Conservation (phyloP, 2,797 vertebrate species). For the Spea hammondii region DNA sequence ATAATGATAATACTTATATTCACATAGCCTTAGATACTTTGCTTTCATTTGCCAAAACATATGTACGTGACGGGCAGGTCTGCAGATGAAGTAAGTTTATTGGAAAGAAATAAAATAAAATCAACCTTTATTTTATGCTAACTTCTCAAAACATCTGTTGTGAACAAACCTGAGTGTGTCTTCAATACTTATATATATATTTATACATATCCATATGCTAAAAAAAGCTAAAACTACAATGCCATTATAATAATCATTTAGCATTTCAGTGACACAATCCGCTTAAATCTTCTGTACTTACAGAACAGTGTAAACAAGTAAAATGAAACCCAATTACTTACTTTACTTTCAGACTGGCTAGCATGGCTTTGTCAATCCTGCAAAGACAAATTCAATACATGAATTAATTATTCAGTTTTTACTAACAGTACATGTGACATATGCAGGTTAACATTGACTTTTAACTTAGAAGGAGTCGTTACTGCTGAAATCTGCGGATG, state of each 20-base stretch:
- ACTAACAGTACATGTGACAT: slow-evolving; percentile 20
- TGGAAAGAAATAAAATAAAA: too few relatives aligned
- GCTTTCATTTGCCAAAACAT: too few relatives aligned
- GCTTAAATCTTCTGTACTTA: slow-evolving; percentile 11
- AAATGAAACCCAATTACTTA: slow-evolving; percentile 66
- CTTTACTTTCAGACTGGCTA: slow-evolving; percentile 85
- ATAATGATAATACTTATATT: too few relatives aligned
- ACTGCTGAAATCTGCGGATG: slow-evolving; percentile 3
- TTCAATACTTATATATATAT: too few relatives aligned
- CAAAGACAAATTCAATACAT: slow-evolving; percentile 57
- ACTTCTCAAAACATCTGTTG: too few relatives aligned
- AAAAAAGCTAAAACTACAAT: too few relatives aligned
- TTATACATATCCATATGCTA: too few relatives aligned
- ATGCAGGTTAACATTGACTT: slow-evolving; percentile 8
- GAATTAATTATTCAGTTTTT: slow-evolving; percentile 42
- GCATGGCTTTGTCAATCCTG: slow-evolving; percentile 93
- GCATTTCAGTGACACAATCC: not conserved
- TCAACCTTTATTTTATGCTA: too few relatives aligned
- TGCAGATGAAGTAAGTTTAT: too few relatives aligned
- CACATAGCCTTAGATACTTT: too few relatives aligned
- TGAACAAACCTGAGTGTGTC: too few relatives aligned
- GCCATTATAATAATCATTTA: not conserved
- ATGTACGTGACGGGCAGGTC: too few relatives aligned
- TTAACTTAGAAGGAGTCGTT: slow-evolving; percentile 17
- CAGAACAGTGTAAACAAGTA: not conserved